phyloP scores from a whole-genome alignment of 2,888 invertebrate species.

The Lasioglossum morio region DNA sequence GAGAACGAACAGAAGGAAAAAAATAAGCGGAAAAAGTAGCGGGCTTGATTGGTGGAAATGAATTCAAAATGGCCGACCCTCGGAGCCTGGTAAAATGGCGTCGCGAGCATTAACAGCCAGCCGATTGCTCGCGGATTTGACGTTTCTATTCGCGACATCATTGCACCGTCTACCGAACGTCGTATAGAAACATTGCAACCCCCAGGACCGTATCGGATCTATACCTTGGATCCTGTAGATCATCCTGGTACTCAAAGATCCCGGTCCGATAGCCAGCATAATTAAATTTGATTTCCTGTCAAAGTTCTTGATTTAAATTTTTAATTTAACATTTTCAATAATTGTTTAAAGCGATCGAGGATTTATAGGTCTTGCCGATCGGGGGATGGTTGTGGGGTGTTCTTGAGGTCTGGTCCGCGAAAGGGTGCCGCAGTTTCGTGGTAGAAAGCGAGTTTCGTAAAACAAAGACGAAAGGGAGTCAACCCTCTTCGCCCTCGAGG shows the following conservation, averaged over 20 bases:
- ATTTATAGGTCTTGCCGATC: not conserved
- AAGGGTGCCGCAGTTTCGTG: constrained; percentile 64
- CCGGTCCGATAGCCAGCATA: not conserved
- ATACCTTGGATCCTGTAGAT: constrained; percentile 11
- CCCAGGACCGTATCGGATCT: not conserved
- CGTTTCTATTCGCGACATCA: constrained; percentile 75
- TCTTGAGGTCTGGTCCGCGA: constrained; percentile 6
- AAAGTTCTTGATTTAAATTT: not conserved
- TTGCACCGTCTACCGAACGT: not conserved
- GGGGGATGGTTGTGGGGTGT: not conserved
- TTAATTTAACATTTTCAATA: not conserved
- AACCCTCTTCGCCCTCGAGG: constrained; percentile 71
- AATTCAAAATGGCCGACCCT: constrained; percentile 83
- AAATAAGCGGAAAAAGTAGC: constrained; percentile 77
- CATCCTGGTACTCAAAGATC: not conserved
- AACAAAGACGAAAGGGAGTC: constrained; percentile 70
- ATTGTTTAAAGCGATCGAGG: not conserved
- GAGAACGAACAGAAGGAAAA: constrained; percentile 56
- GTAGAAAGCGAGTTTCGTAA: constrained; percentile 65
- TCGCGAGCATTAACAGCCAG: constrained; percentile 73
- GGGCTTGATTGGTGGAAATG: constrained; percentile 82
- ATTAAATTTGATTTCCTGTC: not conserved
- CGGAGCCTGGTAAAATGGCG: constrained; percentile 80
- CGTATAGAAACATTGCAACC: not conserved
- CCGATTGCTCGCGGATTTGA: constrained; percentile 74